These are phyloP conservation scores for Monomorium pharaonis DNA, from an alignment of 1,140 invertebrate genomes.

Conservation along the genomic window DNA sequence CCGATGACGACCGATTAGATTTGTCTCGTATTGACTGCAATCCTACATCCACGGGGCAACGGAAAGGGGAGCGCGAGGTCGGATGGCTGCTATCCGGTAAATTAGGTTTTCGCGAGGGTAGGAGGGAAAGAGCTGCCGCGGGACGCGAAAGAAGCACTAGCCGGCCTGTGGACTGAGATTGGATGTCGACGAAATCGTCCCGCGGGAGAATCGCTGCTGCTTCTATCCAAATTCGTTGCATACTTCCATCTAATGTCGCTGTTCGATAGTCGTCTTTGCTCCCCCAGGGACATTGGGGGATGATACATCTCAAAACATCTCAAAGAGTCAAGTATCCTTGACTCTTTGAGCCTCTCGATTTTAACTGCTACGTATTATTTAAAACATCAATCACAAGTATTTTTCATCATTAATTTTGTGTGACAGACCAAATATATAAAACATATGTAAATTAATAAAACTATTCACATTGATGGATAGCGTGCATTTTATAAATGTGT, in stretches of 20 bases:
- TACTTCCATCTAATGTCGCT: constrained; percentile 69
- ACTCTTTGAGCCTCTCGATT: constrained; percentile 11
- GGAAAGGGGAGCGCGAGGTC: neutral
- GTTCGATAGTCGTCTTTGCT: constrained; percentile 60
- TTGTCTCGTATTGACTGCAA: constrained; percentile 62
- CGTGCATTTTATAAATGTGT: neutral
- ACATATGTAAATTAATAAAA: neutral
- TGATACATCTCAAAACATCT: constrained; percentile 62
- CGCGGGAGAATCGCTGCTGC: constrained; percentile 65
- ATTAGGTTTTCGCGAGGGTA: constrained; percentile 68
- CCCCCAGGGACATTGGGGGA: constrained; percentile 35
- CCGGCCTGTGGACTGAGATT: constrained; percentile 73
- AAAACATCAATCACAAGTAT: neutral
- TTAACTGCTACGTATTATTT: neutral
- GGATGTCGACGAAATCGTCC: constrained; percentile 78
- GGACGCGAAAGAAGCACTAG: constrained; percentile 59
- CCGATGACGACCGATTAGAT: constrained; percentile 71
- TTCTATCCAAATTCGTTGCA: constrained; percentile 60
- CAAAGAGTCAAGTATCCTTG: too few relatives aligned
- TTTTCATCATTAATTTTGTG: neutral
- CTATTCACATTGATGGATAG: neutral
- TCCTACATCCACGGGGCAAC: constrained; percentile 38
- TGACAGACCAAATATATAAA: neutral
- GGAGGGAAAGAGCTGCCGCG: constrained; percentile 49
- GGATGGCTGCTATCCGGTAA: constrained; percentile 67